Conservation (phyloP, 2,113 vertebrate species). For the Himantopus leucocephalus region DNA sequence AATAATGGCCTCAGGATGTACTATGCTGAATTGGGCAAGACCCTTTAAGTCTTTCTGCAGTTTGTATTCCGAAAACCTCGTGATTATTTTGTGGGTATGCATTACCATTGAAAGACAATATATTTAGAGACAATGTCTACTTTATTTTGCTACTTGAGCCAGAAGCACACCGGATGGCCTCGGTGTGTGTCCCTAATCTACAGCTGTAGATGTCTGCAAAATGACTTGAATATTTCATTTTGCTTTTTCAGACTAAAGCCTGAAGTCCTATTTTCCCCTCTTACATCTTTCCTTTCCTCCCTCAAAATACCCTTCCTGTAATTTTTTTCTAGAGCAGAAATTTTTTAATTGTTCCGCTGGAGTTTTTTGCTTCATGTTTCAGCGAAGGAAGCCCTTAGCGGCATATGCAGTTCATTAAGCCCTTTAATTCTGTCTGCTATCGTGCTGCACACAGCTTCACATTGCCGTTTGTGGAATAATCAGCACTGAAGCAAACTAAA, state of each 20-base stretch:
- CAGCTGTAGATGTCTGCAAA: not conserved
- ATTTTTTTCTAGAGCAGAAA: not conserved
- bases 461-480: not conserved
- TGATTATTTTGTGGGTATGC: not conserved
- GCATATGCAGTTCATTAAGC: not conserved
- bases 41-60: not conserved
- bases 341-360: not conserved
- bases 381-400: not conserved
- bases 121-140: not conserved
- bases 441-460: not conserved
- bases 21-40: not conserved
- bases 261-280: not conserved
- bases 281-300: not conserved
- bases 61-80: not conserved
- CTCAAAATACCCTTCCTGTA: not conserved
- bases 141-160: not conserved
- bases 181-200: accelerated
- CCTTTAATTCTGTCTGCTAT: not conserved
- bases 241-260: not conserved
- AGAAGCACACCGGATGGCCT: not conserved
- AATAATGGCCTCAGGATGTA: not conserved
- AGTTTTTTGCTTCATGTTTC: not conserved
- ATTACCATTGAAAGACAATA: not conserved
- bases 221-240: not conserved
- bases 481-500: not conserved